Evolutionary conservation across 2,797 vertebrate genomes (phyloP).

Genomic region (Saxicola maurus): DNA sequence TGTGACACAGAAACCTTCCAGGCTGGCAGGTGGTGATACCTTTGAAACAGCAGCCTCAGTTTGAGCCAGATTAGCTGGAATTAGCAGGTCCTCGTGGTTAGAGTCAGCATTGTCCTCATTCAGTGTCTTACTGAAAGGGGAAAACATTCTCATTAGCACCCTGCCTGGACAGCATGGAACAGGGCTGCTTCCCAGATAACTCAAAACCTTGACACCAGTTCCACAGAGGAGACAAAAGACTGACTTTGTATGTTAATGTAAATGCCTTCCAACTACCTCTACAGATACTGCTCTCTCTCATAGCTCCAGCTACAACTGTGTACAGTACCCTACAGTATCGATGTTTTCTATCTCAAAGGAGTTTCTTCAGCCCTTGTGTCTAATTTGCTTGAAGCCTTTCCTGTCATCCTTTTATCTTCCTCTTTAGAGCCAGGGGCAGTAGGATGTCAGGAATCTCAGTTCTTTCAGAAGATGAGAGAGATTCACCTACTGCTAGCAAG

Average conservation of each 20-base stretch:
- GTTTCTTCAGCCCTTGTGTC: neutral
- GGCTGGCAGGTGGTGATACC: conserved; percentile 54
- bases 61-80: neutral
- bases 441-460: neutral
- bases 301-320: neutral
- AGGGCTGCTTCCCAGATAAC: neutral
- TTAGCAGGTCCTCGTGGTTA: conserved; percentile 34
- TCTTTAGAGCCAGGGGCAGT: neutral
- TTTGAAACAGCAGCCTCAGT: conserved; percentile 57
- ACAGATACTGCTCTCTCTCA: neutral
- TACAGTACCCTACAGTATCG: neutral
- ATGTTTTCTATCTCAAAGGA: neutral
- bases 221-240: neutral
- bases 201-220: neutral
- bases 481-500: neutral
- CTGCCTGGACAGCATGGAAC: neutral
- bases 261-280: neutral
- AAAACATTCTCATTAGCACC: conserved; percentile 2
- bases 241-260: neutral
- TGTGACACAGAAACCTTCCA: neutral
- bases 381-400: neutral
- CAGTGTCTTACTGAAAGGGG: conserved; percentile 40
- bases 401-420: neutral
- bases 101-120: conserved; percentile 28
- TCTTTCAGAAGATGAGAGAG: neutral